A percentile compares a stretch with the other conserved stretches of the same genome.
Conservation (phyloP, 2,888 invertebrate species). For the Amiota minor region DNA sequence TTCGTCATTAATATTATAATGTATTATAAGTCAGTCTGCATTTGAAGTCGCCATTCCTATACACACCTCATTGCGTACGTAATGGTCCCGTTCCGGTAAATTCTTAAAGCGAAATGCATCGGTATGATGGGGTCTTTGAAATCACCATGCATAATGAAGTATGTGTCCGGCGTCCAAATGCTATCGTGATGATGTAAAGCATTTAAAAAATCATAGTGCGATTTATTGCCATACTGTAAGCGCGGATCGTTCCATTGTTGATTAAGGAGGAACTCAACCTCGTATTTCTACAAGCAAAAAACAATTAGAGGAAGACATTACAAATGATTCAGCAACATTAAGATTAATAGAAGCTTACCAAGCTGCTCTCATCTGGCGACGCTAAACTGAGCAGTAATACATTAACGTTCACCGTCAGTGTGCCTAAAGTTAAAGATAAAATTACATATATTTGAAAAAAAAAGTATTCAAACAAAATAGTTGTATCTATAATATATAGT, state of each 20-base stretch:
- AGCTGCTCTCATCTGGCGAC: constrained; percentile 95
- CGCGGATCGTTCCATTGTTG: constrained; percentile 95
- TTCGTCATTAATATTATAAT: not conserved
- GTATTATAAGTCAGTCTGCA: not conserved
- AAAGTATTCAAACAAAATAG: no score
- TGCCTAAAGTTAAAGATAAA: constrained; percentile 79
- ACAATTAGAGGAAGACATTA: not conserved
- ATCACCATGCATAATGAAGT: constrained; percentile 97
- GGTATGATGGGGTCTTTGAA: constrained; percentile 95
- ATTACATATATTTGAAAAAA: not conserved
- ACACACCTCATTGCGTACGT: constrained; percentile 91
- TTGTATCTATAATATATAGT: no score
- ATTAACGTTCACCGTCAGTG: constrained; percentile 93
- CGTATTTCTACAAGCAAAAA: constrained; percentile 84
- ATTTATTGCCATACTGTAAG: constrained; percentile 89
- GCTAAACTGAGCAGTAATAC: constrained; percentile 94
- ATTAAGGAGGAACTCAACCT: constrained; percentile 94
- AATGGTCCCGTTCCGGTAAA: constrained; percentile 94
- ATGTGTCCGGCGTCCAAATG: constrained; percentile 95
- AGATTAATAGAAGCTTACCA: constrained; percentile 80
- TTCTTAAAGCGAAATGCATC: constrained; percentile 92
- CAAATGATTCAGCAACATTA: constrained; percentile 13
- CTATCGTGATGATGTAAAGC: constrained; percentile 94
- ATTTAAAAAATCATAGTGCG: constrained; percentile 90
- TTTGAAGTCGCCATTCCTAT: constrained; percentile 28